Evolutionary conservation across 2,797 vertebrate genomes (phyloP), one percentile per base, ranked within the genome.

Genomic region (Rachycentron canadum): DNA sequence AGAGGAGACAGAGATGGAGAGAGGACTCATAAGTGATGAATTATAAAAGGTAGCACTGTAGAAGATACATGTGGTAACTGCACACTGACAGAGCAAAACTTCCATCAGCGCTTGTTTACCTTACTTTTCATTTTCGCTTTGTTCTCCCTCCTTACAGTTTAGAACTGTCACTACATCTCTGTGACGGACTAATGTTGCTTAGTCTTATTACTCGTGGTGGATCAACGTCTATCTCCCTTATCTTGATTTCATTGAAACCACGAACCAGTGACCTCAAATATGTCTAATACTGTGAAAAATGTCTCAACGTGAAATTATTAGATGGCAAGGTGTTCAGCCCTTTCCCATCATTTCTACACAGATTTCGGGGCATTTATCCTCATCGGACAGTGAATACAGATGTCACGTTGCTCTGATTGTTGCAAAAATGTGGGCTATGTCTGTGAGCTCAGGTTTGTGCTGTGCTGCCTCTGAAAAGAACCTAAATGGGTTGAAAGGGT

Each of bases 1-100:
- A 26, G 3, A 9, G 26, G 58, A 71, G 21, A 84, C 19, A 36
- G 2, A 82, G 11, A 73, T 10, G 41, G 34, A 73, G 19, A 25
- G 12, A 50, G 4, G 13, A 67, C 3, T 8, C 16, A 23, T 75
- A 2, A 85, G 69, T 25, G 43, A 67, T 12, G 11, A 73, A 40
- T 19, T 17, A 12, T 12, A 25, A 3, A 43, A n/a, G 17, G 59
- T 38, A 32, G 5, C 57, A 3, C 2, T 34, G 50, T 30, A 41
- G 56, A 5, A 32, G 26, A 38, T 10, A 16, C 8, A 40, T 11
- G 10, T 50, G 38, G 38, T 32, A 23, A 32, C 55, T 36, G 14
- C 16, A 52, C 28, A 19, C 19, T 5, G 12, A 49, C 55, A 7
- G 6, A 34, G 21, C 23, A 14, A 36, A 5, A 32, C 5, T 32